A percentile compares a stretch with the other conserved stretches of the same genome.
Conservation (phyloP, 2,113 vertebrate genomes). For the Procavia capensis region DNA sequence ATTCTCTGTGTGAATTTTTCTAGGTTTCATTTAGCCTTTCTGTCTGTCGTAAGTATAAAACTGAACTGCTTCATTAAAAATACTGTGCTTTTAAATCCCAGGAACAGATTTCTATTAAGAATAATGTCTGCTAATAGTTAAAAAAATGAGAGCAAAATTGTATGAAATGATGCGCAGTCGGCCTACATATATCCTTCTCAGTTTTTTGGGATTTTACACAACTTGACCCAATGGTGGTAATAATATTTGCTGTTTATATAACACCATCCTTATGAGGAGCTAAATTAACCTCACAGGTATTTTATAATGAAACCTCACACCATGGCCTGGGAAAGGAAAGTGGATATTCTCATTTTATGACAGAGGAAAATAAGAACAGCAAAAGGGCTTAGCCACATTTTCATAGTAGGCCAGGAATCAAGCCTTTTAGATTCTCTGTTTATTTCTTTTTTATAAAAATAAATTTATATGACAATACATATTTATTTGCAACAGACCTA, state of each 20-base stretch:
- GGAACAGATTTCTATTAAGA: background rate
- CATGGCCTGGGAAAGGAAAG: background rate
- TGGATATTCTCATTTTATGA: constrained; percentile 37
- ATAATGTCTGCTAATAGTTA: background rate
- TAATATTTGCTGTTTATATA: constrained; percentile 74
- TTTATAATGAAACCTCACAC: constrained; percentile 63
- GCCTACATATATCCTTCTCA: background rate
- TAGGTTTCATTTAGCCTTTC: background rate
- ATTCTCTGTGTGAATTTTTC: background rate
- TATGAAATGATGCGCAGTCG: background rate
- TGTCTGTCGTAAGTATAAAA: background rate
- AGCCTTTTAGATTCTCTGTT: background rate
- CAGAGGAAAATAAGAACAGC: constrained; percentile 30
- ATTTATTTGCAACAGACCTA: constrained; percentile 64
- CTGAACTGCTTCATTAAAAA: background rate
- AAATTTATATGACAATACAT: constrained; percentile 61
- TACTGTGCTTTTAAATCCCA: background rate
- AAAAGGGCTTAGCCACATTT: constrained; percentile 18
- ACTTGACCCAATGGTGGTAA: background rate
- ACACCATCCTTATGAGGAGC: constrained; percentile 54
- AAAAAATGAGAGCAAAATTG: background rate
- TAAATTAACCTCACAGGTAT: constrained; percentile 64
- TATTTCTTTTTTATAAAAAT: constrained; percentile 31
- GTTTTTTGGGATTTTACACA: constrained; percentile 8
- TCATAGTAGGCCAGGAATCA: background rate